Percentiles rank a stretch among this genome's conserved stretches.
phyloP scores from a whole-genome alignment of 2,888 invertebrate genomes.

The Eilema griseolum region DNA sequence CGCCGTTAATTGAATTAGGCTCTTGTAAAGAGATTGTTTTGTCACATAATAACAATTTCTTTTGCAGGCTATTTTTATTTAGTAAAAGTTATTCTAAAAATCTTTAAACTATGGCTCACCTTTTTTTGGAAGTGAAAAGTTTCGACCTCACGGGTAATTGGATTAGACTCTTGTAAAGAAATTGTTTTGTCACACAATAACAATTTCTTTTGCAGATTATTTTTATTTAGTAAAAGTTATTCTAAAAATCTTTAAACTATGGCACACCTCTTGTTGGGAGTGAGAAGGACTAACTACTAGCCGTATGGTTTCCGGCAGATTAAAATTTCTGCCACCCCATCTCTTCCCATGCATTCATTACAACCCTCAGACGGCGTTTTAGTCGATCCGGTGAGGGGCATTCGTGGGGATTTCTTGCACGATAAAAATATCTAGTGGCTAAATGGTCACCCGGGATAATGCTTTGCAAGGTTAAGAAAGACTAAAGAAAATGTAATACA shows the following conservation, averaged over 20 bases:
- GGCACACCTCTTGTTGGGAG: background rate
- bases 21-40: background rate
- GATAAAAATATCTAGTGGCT: no score
- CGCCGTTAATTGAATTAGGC: constrained; percentile 43
- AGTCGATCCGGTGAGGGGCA: no score
- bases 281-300: no score
- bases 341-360: no score
- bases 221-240: background rate
- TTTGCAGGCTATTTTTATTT: background rate
- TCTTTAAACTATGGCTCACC: background rate
- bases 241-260: background rate
- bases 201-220: background rate
- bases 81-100: background rate
- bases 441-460: no score
- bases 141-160: constrained; percentile 35
- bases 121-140: no score
- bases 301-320: no score
- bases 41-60: constrained; percentile 6
- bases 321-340: no score
- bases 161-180: constrained; percentile 28
- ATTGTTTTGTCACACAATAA: constrained; percentile 3
- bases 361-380: no score
- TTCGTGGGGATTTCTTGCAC: no score
- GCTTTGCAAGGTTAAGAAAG: no score
- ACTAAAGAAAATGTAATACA: no score